Evolutionary conservation across 2,888 invertebrate genomes (phyloP).

Genomic region (Pheosia tremula): DNA sequence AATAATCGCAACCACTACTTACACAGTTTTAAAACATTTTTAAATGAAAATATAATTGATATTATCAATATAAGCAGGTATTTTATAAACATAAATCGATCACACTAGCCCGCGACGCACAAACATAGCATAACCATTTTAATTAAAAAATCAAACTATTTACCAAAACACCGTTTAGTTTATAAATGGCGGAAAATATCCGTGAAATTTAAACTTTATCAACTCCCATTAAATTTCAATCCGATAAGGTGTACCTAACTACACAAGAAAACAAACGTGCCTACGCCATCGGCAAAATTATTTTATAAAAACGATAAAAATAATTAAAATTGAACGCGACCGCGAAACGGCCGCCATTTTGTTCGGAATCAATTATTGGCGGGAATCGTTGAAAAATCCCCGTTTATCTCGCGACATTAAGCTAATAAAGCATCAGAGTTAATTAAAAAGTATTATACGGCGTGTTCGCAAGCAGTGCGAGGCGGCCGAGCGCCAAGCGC

Average conservation of each 20-base stretch:
- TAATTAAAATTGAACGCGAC: slow-evolving; percentile 47
- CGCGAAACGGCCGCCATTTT: slow-evolving; percentile 50
- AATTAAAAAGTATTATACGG: slow-evolving; percentile 76
- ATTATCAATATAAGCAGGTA: slow-evolving; percentile 21
- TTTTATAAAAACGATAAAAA: slow-evolving; percentile 63
- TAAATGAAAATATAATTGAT: not conserved
- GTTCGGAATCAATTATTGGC: slow-evolving; percentile 56
- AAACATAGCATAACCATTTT: slow-evolving; percentile 65
- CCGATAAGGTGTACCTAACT: slow-evolving; percentile 39
- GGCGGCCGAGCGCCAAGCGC: slow-evolving; percentile 50
- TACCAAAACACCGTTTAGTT: slow-evolving; percentile 80
- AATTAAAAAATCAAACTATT: slow-evolving; percentile 80
- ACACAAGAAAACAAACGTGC: slow-evolving; percentile 48
- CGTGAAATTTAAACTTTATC: slow-evolving; percentile 80
- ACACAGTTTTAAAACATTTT: not conserved
- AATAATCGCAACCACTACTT: not conserved
- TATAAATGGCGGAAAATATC: slow-evolving; percentile 75
- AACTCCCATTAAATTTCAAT: slow-evolving; percentile 71
- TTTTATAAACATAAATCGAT: slow-evolving; percentile 70
- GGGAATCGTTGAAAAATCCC: slow-evolving; percentile 58
- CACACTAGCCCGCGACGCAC: slow-evolving; percentile 39
- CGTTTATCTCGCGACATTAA: slow-evolving; percentile 73
- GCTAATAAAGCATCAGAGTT: slow-evolving; percentile 84
- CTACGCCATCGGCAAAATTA: slow-evolving; percentile 44
- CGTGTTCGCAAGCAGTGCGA: slow-evolving; percentile 43